These are phyloP conservation scores for Rhabditoides inermis DNA, from an alignment of 2,888 invertebrate genomes.

Conservation along the genomic window DNA sequence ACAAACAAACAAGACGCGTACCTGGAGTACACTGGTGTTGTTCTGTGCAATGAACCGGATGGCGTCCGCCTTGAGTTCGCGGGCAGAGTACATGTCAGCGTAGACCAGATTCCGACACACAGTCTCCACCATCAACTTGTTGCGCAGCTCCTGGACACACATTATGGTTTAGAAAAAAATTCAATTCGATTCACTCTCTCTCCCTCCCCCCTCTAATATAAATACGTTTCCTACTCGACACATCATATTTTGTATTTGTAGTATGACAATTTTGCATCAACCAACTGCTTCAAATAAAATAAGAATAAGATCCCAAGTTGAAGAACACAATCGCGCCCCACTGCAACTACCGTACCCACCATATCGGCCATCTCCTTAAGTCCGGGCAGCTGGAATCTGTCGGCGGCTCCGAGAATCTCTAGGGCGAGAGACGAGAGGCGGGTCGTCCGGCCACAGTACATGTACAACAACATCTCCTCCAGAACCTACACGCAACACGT, in stretches of 20 bases:
- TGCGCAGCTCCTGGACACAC: slow-evolving; percentile 32
- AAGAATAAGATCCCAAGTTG: no score
- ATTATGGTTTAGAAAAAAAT: neutral
- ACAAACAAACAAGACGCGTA: slow-evolving; percentile 1
- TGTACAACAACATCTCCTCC: slow-evolving; percentile 38
- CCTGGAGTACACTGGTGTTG: slow-evolving; percentile 24
- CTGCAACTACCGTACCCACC: slow-evolving; percentile 29
- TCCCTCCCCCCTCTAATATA: no score
- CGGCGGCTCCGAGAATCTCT: slow-evolving; percentile 48
- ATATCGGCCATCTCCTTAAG: slow-evolving; percentile 50
- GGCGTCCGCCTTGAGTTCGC: slow-evolving; percentile 45
- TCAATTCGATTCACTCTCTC: no score
- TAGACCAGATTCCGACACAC: slow-evolving; percentile 42
- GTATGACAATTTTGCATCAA: no score
- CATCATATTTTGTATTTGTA: no score
- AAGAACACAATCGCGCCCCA: neutral
- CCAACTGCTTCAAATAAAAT: no score
- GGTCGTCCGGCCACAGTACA: slow-evolving; percentile 44
- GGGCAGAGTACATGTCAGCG: slow-evolving; percentile 45
- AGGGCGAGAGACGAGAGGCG: slow-evolving; percentile 34
- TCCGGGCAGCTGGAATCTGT: slow-evolving; percentile 47
- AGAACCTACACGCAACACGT: slow-evolving; percentile 27
- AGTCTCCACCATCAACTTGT: slow-evolving; percentile 31
- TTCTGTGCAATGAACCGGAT: slow-evolving; percentile 41
- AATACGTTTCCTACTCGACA: no score